Evolutionary conservation across 2,797 vertebrate species (phyloP).

Genomic region (Cuculus canorus): DNA sequence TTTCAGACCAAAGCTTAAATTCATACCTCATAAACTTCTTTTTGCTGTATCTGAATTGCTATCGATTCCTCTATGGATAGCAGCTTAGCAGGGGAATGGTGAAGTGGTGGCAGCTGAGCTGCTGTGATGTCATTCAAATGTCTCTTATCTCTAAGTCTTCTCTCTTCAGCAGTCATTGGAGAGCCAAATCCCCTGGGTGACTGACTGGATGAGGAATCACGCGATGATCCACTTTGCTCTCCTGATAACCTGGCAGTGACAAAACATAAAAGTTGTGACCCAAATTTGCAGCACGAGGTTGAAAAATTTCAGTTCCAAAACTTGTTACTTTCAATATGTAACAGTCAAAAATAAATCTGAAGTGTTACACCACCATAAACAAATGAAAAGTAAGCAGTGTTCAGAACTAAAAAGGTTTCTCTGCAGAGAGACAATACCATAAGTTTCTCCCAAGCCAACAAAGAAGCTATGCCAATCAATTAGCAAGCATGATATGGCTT

Average conservation of each 20-base stretch:
- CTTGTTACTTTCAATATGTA: neutral
- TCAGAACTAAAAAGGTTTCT: neutral
- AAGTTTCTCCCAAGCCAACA: neutral
- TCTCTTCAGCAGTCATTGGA: slow-evolving; percentile 77
- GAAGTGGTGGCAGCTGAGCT: slow-evolving; percentile 86
- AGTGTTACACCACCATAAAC: neutral
- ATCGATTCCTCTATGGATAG: slow-evolving; percentile 88
- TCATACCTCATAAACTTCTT: slow-evolving; percentile 85
- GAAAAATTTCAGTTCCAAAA: neutral
- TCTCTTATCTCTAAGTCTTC: slow-evolving; percentile 82
- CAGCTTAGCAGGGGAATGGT: slow-evolving; percentile 82
- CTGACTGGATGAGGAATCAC: slow-evolving; percentile 65
- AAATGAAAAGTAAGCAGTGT: neutral
- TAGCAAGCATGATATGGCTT: neutral
- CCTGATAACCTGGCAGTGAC: slow-evolving; percentile 74
- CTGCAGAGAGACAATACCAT: neutral
- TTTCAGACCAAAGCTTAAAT: neutral
- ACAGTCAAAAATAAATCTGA: neutral
- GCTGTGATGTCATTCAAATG: slow-evolving; percentile 93
- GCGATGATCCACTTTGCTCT: slow-evolving; percentile 55
- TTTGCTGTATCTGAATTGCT: slow-evolving; percentile 84
- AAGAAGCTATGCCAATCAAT: neutral
- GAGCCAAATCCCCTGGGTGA: slow-evolving; percentile 65
- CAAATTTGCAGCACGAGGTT: neutral
- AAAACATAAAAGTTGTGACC: neutral